Evolutionary conservation across 2,888 invertebrate genomes (phyloP), one percentile per base, ranked within the genome.

Genomic region (Dioctria linearis): DNA sequence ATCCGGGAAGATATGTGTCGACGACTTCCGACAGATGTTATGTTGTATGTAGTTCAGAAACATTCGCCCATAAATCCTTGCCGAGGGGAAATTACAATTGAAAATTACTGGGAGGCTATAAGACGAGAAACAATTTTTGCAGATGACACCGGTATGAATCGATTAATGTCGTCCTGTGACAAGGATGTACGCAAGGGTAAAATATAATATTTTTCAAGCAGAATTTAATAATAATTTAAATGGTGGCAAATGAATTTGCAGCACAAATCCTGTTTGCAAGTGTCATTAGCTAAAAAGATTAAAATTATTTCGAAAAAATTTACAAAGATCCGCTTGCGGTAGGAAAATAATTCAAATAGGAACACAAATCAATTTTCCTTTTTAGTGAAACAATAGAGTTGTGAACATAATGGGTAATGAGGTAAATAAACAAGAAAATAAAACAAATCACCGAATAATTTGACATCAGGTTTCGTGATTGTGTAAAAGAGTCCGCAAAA

Each of bases 11-110:
- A 69, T 65, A 37, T 66, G 66, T 67, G 57, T 57, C 67, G 83
- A 83, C 84, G 83, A 84, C 84, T 84, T 84, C 84, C 84, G 84
- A 84, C 84, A 84, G 84, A 84, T 84, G 84, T 84, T 84, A 84
- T 84, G 84, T 84, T 84, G 83, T 80, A 83, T 82, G 82, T 57
- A 43, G 40, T 46, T 54, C 46, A 51, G 59, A 51, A 65, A n/a
- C 63, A 40, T 39, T 42, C 37, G 49, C n/a, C 59, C 11, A 69
- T 79, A 79, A 79, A 79, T 79, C 61, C 69, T 79, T 61, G 25
- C 69, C 43, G 49, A 79, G 54, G 59, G 61, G 69, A 71, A 78
- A 54, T 63, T 63, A 75, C 76, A 76, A 11, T 42, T n/a, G 66
- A 78, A 78, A 78, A 78, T 66, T 66, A 57, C 63, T 25, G 49